Base-by-base conservation (phyloP, 2,888 invertebrate genomes). In the Eilema griseolum region DNA sequence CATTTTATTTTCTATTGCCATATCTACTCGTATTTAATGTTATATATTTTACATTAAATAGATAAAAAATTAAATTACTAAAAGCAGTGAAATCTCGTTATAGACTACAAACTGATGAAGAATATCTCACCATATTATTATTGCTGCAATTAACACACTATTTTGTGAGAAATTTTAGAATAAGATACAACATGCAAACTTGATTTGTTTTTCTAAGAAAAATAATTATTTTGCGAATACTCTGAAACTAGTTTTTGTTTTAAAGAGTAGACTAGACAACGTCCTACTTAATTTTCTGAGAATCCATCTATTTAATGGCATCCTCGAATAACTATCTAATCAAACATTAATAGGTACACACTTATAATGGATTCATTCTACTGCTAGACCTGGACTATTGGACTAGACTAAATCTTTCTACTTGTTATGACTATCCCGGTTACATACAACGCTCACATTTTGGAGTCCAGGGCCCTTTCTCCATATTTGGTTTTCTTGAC, bases 211-310 rank as follows among this genome's bases (percentile, higher is more conserved):
- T 52, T 52, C 52, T n/a, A n/a, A 52, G 52, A 52, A 52, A 20
- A 46, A 46, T 46, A 46, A 46, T 46, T 46, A 46, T 46, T 46
- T 20, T 7, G 46, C 46, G 46, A 46, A 46, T 46, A 46, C 46
- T 46, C 3, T 46, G 46, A 20, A 59, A 59, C 59, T 59, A 24
- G 59, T 59, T 59, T 41, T 26, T 59, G 16, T 59, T 59, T 59
- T 24, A 26, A 24, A 59, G 24, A 59, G 59, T 4, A 16, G 28
- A 24, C 59, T 20, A 31, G 56, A 28, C 52, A 24, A 24, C 37
- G 23, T 23, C 52, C 20, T n/a, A 23, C 26, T 41, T 41, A 33
- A 59, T 66, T 66, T 37, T 12, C 37, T 41, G n/a, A n/a, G 66
- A 60, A 46, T n/a, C 23, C 60, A 31, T 28, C 26, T 26, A 31